Evolutionary conservation across 2,113 vertebrate genomes (phyloP).

Genomic region (Casuarius casuarius): DNA sequence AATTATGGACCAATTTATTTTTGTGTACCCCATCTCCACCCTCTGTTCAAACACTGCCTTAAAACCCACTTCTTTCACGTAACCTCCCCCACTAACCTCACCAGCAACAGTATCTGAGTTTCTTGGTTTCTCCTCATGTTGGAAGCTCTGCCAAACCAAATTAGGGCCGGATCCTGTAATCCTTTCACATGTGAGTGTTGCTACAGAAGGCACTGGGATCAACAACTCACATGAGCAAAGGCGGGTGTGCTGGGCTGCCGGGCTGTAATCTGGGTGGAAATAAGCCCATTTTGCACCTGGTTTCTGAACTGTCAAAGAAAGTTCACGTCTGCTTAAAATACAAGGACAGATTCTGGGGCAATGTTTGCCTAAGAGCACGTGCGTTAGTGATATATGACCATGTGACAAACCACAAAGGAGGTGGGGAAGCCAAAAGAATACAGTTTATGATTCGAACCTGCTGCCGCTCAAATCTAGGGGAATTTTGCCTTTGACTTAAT

Average conservation of each 20-base stretch:
- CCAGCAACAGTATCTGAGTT: slow-evolving; percentile 12
- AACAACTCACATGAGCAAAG: not conserved
- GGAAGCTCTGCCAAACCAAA: slow-evolving; percentile 31
- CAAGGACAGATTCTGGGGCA: not conserved
- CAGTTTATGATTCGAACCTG: not conserved
- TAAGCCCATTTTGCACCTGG: not conserved
- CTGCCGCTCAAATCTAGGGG: not conserved
- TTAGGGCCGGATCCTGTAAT: slow-evolving; percentile 10
- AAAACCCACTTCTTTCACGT: slow-evolving; percentile 17
- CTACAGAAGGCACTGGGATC: not conserved
- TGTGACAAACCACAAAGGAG: not conserved
- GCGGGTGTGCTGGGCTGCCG: not conserved
- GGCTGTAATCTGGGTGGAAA: not conserved
- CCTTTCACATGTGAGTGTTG: slow-evolving; percentile 9
- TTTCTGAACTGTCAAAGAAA: not conserved
- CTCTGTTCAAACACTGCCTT: slow-evolving; percentile 50
- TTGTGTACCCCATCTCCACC: slow-evolving; percentile 43
- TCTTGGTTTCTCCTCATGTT: slow-evolving; percentile 14
- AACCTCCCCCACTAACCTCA: slow-evolving; percentile 34
- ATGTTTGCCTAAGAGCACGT: fast-evolving
- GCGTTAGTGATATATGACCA: not conserved
- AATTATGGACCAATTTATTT: slow-evolving; percentile 52
- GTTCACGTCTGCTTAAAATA: not conserved
- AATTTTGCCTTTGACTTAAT: not conserved
- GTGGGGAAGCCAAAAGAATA: not conserved